These are phyloP conservation scores for Mesaphorura yosii DNA, from an alignment of 1,140 invertebrate genomes.

Conservation along the genomic window DNA sequence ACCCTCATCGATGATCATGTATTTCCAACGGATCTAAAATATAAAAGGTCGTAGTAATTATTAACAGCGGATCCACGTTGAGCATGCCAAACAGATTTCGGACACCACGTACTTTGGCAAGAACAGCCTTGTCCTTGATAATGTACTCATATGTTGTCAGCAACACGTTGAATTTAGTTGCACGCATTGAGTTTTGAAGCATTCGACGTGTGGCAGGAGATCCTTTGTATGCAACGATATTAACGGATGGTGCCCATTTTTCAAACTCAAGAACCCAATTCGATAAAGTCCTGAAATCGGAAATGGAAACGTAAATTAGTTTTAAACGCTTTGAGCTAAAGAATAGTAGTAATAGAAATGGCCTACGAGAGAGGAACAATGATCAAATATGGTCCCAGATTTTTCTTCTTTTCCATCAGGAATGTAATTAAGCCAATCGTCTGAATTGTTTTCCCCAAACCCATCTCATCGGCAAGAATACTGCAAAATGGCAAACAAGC, in stretches of 20 bases:
- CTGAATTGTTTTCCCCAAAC: constrained; percentile 49
- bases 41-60: not conserved
- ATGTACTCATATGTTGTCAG: constrained; percentile 60
- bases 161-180: constrained; percentile 53
- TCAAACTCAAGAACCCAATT: constrained; percentile 63
- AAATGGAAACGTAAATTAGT: not conserved
- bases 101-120: constrained; percentile 72
- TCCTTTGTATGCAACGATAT: constrained; percentile 58
- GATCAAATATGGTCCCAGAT: constrained; percentile 55
- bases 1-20: constrained; percentile 65
- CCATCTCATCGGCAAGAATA: constrained; percentile 37
- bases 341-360: constrained; percentile 38
- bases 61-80: constrained; percentile 34
- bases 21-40: constrained; percentile 47
- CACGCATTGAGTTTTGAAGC: constrained; percentile 43
- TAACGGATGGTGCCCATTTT: constrained; percentile 54
- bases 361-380: constrained; percentile 75
- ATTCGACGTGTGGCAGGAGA: constrained; percentile 44
- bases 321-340: constrained; percentile 94
- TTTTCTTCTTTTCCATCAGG: constrained; percentile 54
- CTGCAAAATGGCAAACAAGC: no score
- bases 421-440: constrained; percentile 54
- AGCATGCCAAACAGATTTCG: no score
- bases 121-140: constrained; percentile 52
- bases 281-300: constrained; percentile 42